phyloP scores from a whole-genome alignment of 2,797 vertebrate genomes.

The Danionella dracula region DNA sequence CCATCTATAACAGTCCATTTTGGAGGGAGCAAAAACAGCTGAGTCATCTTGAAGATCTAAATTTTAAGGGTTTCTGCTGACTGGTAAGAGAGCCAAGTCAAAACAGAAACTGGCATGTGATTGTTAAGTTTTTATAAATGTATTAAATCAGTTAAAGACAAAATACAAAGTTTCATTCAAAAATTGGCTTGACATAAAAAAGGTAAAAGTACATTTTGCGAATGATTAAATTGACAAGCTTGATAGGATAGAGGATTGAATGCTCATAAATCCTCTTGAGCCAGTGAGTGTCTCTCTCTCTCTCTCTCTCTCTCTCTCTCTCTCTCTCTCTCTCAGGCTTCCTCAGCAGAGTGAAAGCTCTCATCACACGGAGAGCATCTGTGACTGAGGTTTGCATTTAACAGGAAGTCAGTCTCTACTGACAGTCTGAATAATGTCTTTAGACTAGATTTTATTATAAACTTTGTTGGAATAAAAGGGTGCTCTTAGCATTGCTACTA shows the following conservation, averaged over 20 bases:
- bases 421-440: neutral
- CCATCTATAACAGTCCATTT: neutral
- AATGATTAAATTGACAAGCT: conserved; percentile 23
- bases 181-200: no score
- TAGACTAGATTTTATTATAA: neutral
- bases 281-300: conserved; percentile 21
- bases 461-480: no score
- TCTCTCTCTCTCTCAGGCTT: conserved; percentile 19
- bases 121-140: no score
- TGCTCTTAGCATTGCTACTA: neutral
- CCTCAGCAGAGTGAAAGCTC: conserved; percentile 45
- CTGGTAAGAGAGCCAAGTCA: no score
- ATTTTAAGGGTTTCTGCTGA: no score
- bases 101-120: no score
- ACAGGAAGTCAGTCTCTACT: neutral
- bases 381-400: conserved; percentile 42
- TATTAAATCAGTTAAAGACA: no score
- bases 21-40: neutral
- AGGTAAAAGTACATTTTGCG: no score
- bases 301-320: conserved; percentile 18
- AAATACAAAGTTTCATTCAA: no score
- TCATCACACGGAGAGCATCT: conserved; percentile 45
- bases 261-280: conserved; percentile 30
- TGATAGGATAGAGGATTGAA: conserved; percentile 40
- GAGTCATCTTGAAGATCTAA: neutral